Evolutionary conservation across 2,113 vertebrate species (phyloP).

Genomic region (Sterrhoptilus dennistouni): DNA sequence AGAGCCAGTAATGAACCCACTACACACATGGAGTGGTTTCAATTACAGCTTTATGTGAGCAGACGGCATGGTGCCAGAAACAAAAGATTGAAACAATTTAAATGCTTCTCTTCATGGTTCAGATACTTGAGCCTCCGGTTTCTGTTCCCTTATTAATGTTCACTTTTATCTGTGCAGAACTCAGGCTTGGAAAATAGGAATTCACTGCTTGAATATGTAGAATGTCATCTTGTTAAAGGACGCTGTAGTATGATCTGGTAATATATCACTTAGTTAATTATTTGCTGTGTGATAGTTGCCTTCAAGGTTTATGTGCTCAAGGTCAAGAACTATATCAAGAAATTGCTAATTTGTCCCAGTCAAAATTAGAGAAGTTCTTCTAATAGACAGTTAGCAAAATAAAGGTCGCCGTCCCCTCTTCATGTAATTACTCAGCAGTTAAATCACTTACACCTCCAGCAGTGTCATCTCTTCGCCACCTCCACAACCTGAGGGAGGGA

Average conservation of each 20-base stretch:
- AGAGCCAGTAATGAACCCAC: conserved; percentile 61
- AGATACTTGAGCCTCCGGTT: conserved; percentile 49
- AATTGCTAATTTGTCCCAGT: conserved; percentile 52
- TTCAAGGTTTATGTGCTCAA: background rate
- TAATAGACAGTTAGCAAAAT: conserved; percentile 46
- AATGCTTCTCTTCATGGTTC: conserved; percentile 65
- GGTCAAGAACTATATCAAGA: conserved; percentile 18
- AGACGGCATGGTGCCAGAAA: conserved; percentile 72
- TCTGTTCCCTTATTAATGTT: conserved; percentile 49
- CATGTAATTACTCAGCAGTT: conserved; percentile 18
- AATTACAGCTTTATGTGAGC: conserved; percentile 70
- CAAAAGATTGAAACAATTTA: conserved; percentile 50
- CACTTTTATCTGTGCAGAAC: conserved; percentile 60
- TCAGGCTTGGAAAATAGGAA: conserved; percentile 44
- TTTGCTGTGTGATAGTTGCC: conserved; percentile 1
- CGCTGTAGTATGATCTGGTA: background rate
- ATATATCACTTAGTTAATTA: conserved; percentile 9
- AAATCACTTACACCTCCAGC: conserved; percentile 1
- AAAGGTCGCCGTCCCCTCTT: conserved; percentile 29
- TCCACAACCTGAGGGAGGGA: background rate
- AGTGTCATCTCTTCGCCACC: background rate
- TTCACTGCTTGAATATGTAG: conserved; percentile 57
- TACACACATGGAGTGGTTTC: conserved; percentile 68
- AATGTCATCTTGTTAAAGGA: conserved; percentile 38
- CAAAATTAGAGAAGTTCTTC: conserved; percentile 45